A percentile compares a stretch with the other conserved stretches of the same genome.
Evolutionary conservation across 2,113 vertebrate genomes (phyloP).

Genomic region (Isurus oxyrinchus): DNA sequence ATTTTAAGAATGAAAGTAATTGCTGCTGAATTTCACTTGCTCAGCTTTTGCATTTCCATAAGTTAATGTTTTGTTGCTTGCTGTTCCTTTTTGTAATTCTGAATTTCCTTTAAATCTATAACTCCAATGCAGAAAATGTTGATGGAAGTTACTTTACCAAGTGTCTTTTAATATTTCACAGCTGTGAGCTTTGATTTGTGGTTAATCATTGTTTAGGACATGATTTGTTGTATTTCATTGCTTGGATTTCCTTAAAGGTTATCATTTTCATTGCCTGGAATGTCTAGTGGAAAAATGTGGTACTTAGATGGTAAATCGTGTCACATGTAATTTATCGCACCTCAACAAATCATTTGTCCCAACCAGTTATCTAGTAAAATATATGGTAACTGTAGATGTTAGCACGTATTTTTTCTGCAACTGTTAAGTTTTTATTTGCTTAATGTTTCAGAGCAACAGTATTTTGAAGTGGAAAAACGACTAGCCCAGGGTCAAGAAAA

Average conservation of each 20-base stretch:
- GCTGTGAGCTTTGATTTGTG: not conserved
- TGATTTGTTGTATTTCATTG: not conserved
- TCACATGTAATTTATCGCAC: not conserved
- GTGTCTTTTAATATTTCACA: not conserved
- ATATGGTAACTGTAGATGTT: not conserved
- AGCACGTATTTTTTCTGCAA: no score
- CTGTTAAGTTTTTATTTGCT: not conserved
- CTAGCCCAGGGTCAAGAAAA: slow-evolving; percentile 80
- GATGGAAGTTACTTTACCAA: not conserved
- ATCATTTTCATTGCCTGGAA: not conserved
- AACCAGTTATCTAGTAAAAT: not conserved
- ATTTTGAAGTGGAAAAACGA: slow-evolving; percentile 85
- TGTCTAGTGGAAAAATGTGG: not conserved
- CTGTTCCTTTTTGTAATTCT: not conserved
- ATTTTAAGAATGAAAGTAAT: not conserved
- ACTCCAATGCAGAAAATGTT: not conserved
- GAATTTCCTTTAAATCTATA: not conserved
- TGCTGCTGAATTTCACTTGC: not conserved
- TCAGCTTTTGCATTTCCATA: not conserved
- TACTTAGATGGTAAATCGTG: not conserved
- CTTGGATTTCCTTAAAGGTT: not conserved
- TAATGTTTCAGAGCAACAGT: slow-evolving; percentile 75
- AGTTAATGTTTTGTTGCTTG: not conserved
- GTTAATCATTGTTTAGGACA: not conserved
- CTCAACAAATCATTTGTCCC: not conserved